Conservation (phyloP, 2,113 vertebrate genomes). For the Nettapus auritus region DNA sequence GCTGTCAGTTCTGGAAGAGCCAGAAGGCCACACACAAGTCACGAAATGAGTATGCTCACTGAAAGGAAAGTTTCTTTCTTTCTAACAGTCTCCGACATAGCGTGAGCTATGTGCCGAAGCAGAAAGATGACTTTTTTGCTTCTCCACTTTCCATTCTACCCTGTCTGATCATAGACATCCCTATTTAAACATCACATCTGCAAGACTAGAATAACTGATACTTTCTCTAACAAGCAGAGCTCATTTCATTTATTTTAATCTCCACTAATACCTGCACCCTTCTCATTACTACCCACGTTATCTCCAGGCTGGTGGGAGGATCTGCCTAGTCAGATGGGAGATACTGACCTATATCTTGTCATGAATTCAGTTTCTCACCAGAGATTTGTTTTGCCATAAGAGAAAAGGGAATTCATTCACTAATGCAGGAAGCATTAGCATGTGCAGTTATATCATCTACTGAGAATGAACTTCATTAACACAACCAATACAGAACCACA, state of each 20-base stretch:
- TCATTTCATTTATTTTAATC: constrained; percentile 12
- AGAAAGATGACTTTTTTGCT: background rate
- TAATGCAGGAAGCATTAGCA: constrained; percentile 50
- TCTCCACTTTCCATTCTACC: background rate
- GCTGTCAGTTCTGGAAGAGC: background rate
- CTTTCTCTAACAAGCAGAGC: background rate
- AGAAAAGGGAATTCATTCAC: constrained; percentile 29
- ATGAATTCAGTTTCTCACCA: background rate
- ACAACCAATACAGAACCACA: background rate
- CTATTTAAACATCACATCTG: background rate
- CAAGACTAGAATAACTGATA: background rate
- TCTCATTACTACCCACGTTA: background rate
- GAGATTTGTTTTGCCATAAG: background rate
- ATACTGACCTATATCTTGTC: constrained; percentile 8
- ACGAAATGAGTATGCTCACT: background rate
- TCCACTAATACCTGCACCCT: background rate
- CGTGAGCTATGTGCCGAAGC: background rate
- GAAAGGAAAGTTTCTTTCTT: background rate
- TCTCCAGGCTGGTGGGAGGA: constrained; percentile 4
- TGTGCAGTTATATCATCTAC: background rate
- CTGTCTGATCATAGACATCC: background rate
- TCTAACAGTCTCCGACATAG: background rate
- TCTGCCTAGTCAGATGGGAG: background rate
- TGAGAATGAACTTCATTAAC: constrained; percentile 23
- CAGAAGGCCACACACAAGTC: background rate